Evolutionary conservation across 2,113 vertebrate species (phyloP).

Genomic region (Poecile atricapillus): DNA sequence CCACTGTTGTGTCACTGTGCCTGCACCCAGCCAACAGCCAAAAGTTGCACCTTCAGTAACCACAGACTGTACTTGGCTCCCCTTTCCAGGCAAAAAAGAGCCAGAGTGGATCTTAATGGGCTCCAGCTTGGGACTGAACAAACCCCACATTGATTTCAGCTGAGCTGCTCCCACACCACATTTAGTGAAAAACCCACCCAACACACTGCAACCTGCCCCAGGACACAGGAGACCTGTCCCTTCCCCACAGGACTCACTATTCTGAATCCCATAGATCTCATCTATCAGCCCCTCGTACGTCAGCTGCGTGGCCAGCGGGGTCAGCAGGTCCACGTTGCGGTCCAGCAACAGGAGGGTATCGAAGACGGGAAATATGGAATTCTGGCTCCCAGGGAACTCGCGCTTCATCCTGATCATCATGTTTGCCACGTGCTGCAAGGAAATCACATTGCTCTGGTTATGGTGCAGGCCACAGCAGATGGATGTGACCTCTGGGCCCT

Average conservation of each 20-base stretch:
- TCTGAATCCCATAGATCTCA: slow-evolving; percentile 94
- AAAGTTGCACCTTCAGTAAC: rapidly evolving
- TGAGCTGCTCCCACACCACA: not conserved
- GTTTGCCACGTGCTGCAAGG: slow-evolving; percentile 90
- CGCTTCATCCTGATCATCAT: slow-evolving; percentile 99
- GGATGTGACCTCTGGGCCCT: not conserved
- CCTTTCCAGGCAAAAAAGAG: not conserved
- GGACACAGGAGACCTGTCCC: rapidly evolving
- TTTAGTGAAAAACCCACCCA: not conserved
- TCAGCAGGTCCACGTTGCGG: slow-evolving; percentile 91
- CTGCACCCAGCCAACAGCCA: not conserved
- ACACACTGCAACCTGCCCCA: not conserved
- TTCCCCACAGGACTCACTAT: slow-evolving; percentile 76
- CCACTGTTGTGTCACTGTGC: not conserved
- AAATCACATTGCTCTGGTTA: not conserved
- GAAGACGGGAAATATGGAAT: slow-evolving; percentile 89
- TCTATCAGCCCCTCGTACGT: slow-evolving; percentile 97
- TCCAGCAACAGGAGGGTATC: slow-evolving; percentile 92
- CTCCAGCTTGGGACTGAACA: not conserved
- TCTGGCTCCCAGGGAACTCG: slow-evolving; percentile 92
- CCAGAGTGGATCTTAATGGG: not conserved
- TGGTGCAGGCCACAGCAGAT: not conserved
- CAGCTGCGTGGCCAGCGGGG: slow-evolving; percentile 91
- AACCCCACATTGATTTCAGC: rapidly evolving
- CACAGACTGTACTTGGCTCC: not conserved